Evolutionary conservation across 2,113 vertebrate genomes (phyloP).

Genomic region (Ranitomeya variabilis): DNA sequence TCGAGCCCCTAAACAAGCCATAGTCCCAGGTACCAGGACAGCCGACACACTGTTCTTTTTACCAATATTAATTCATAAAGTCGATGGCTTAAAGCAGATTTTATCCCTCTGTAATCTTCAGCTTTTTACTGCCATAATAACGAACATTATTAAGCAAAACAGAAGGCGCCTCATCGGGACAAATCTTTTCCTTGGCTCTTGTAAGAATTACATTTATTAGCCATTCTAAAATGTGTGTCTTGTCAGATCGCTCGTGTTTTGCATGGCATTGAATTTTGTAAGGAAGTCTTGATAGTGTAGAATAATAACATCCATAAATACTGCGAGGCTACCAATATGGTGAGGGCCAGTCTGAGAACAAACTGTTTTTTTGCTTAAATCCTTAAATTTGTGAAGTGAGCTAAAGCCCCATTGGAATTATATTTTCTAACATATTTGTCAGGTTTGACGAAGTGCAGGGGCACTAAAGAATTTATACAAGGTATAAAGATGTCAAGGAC

Average conservation of each 20-base stretch:
- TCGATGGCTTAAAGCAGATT: not conserved
- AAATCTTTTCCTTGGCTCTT: constrained; percentile 31
- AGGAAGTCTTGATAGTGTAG: constrained; percentile 39
- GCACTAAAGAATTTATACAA: constrained; percentile 67
- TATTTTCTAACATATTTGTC: constrained; percentile 69
- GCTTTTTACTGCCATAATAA: constrained; percentile 14
- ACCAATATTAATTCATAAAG: not conserved
- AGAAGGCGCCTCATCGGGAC: not conserved
- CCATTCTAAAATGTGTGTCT: constrained; percentile 54
- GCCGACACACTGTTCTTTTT: not conserved
- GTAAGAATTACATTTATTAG: constrained; percentile 62
- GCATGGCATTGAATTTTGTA: constrained; percentile 51
- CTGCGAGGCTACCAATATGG: constrained; percentile 18
- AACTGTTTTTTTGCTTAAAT: constrained; percentile 52
- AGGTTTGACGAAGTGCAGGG: constrained; percentile 72
- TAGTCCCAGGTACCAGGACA: not conserved
- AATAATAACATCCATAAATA: constrained; percentile 50
- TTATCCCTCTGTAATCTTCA: not conserved
- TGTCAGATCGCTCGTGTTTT: constrained; percentile 55
- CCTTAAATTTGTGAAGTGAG: constrained; percentile 62
- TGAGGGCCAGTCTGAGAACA: constrained; percentile 9
- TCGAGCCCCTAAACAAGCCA: constrained; percentile 15
- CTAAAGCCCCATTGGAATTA: constrained; percentile 69
- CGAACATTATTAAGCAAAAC: constrained; percentile 24
- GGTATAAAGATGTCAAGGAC: constrained; percentile 69